Base-by-base conservation (phyloP, 2,888 invertebrate genomes). In the Trimorus sp. region DNA sequence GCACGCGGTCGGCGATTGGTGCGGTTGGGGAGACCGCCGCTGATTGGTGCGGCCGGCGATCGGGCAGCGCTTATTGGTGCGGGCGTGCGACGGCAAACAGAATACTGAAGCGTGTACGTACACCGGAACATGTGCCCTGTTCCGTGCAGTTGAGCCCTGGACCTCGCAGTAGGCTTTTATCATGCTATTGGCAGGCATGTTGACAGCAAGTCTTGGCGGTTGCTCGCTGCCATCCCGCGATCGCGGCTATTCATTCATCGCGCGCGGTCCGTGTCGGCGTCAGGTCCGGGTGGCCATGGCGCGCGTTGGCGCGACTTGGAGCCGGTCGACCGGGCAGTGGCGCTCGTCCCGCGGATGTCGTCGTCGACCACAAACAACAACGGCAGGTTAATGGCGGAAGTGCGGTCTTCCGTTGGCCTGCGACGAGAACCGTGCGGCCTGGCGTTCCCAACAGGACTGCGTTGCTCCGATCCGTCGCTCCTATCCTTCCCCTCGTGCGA, bases 361-460 rank as follows among this genome's bases (percentile, higher is more conserved):
- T 49, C 51, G 62, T 68, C 74, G 65, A 58, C 65, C 68, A 91
- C 90, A 86, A 85, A 87, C n/a, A n/a, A n/a, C n/a, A n/a, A n/a
- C 87, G 89, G 90, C 86, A 90, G 89, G 37, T 49, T 68, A 78
- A 75, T 76, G 80, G 76, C 83, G 78, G 75, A 82, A 71, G 75
- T 75, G 68, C 58, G 65, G 73, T 45, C 45, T 66, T 74, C 68
- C 59, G 76, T n/a, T n/a, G n/a, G n/a, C n/a, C n/a, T n/a, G n/a
- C n/a, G 65, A 49, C 16, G 59, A 65, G 70, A 49, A 89, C 92
- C 89, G 90, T 88, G 88, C 89, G 88, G 88, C 88, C 87, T 88
- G 90, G 89, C 91, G 91, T 89, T 91, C 89, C 91, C 89, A 89
- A 90, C 90, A 90, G 91, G 90, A 92, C 91, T 92, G 91, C 89